Conservation (phyloP, 2,888 invertebrate genomes). For the Agriopis leucophaearia region DNA sequence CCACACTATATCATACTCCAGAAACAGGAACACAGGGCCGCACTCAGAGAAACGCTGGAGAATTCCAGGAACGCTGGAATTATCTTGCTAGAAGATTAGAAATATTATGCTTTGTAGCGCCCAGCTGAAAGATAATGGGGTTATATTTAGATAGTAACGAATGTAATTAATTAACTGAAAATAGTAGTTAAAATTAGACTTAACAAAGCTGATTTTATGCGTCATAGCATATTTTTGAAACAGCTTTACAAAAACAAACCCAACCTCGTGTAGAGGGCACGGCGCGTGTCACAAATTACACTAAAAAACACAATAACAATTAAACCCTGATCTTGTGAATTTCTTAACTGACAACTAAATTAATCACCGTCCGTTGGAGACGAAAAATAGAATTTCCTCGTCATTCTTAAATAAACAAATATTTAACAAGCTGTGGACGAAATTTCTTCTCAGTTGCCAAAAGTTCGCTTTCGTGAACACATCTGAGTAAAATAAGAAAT, state of each 20-base stretch:
- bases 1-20: slow-evolving; percentile 74
- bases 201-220: slow-evolving; percentile 2
- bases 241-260: slow-evolving; percentile 17
- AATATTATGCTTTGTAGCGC: background rate
- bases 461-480: slow-evolving; percentile 60
- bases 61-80: slow-evolving; percentile 55
- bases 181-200: background rate
- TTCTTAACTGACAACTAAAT: slow-evolving; percentile 63
- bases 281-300: slow-evolving; percentile 29
- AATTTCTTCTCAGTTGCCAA: slow-evolving; percentile 67
- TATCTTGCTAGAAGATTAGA: background rate
- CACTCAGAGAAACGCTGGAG: slow-evolving; percentile 64
- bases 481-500: slow-evolving; percentile 25
- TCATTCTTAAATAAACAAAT: slow-evolving; percentile 61
- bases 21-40: slow-evolving; percentile 73
- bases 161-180: background rate
- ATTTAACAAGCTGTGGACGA: slow-evolving; percentile 64
- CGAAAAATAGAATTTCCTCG: slow-evolving; percentile 69
- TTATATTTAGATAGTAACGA: background rate
- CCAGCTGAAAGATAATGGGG: background rate
- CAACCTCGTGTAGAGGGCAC: slow-evolving; percentile 28
- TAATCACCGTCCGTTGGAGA: slow-evolving; percentile 66
- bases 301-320: slow-evolving; percentile 35
- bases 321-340: slow-evolving; percentile 38
- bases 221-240: slow-evolving; percentile 4